Evolutionary conservation across 1,140 invertebrate genomes (phyloP).

Genomic region (Proctacanthus coquilletti): DNA sequence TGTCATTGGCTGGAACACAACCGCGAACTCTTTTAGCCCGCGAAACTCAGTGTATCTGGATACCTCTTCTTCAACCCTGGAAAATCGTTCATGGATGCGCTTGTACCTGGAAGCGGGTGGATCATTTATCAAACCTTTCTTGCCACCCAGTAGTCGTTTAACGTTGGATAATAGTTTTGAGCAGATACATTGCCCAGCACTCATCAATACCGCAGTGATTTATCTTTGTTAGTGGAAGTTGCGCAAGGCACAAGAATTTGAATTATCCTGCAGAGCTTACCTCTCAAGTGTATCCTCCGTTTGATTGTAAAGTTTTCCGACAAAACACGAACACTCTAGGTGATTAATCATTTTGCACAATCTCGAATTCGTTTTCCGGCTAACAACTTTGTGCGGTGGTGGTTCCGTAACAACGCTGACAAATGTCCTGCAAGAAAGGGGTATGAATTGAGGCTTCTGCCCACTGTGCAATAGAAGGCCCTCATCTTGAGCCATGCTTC

Average conservation of each 20-base stretch:
- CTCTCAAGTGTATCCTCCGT: not conserved
- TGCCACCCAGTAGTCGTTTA: no score
- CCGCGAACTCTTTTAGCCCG: constrained; percentile 43
- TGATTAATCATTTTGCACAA: constrained; percentile 1
- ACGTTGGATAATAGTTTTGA: no score
- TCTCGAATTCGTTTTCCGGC: not conserved
- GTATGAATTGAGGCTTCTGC: no score
- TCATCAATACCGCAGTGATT: no score
- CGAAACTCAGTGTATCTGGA: constrained; percentile 21
- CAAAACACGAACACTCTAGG: constrained; percentile 1
- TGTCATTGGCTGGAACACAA: constrained; percentile 48
- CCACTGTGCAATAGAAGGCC: no score
- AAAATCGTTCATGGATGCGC: constrained; percentile 6
- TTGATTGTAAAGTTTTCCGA: not conserved
- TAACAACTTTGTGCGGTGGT: not conserved
- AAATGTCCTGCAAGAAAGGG: constrained; percentile 1
- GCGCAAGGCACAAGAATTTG: no score
- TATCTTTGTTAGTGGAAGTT: no score
- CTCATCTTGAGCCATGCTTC: no score
- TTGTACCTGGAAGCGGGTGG: constrained; percentile 2
- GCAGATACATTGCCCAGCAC: no score
- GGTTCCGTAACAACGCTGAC: not conserved
- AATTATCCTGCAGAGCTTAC: no score
- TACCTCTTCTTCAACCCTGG: constrained; percentile 6
- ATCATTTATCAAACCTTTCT: not conserved